Evolutionary conservation across 30 jellyfish, hydroid and myxozoan genomes (phyloP), one percentile per base, ranked within the genome.

Genomic region (Calvadosia cruxmelitensis): DNA sequence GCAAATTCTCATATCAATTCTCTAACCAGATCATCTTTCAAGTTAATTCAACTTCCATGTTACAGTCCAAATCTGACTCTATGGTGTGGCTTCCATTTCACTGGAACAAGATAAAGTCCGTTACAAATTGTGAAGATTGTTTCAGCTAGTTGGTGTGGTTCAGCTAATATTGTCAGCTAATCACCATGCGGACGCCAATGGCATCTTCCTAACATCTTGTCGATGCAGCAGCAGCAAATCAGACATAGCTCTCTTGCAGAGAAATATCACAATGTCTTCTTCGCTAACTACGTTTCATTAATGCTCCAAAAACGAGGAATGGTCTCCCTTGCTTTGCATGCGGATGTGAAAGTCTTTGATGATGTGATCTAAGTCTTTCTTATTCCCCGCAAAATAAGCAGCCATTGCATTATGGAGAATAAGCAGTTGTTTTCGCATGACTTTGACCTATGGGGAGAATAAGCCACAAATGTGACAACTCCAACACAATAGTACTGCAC

Each of bases 321-420:
- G 84, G 69, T 89, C 98, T 25, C 98, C 98, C 80, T 89, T 81
- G 64, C 69, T 89, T 50, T 68, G 77, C 32, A 81, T 80, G 35
- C 94, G 90, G 65, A 89, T 80, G 78, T 80, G 87, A 69, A 89
- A 89, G 69, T 89, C 98, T 74, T 89, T 81, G 85, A 89, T 81
- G 35, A 92, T 89, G 63, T 63, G 51, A 50, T 89, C 98, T 30
- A 89, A 84, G 76, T 89, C 98, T 64, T 81, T 92, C 77, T 89
- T 81, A 57, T 89, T 89, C 20, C 98, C 98, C 53, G 98, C 86
- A 73, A 89, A 89, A 63, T 81, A 89, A 13, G 98, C 98, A 1
- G 98, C 98, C 52, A 80, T 36, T 20, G 98, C 98, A 69, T 89
- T 89, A 68, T 89, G 98, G 61, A 89, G 72, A 34, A 89, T 50